Evolutionary conservation across 2,888 invertebrate species (phyloP), one percentile per base, ranked within the genome.

Genomic region (Adineta ricciae): DNA sequence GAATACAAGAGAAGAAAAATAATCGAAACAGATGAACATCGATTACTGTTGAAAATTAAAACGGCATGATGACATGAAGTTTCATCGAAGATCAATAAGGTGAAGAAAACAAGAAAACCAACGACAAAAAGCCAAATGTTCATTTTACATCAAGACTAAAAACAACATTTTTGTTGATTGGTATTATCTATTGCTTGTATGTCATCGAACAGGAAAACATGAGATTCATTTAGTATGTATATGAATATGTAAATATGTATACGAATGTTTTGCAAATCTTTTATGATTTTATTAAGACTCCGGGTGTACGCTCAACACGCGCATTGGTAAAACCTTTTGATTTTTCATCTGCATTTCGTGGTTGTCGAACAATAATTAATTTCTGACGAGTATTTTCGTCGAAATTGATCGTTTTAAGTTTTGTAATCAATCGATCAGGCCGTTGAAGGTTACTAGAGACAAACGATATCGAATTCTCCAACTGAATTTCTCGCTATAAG

Each of bases 331-430:
- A 85, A 27, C 83, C 83, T 56, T 85, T 85, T 52, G 83, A n/a
- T 84, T 85, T 85, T 36, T 52, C 85, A 50, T 85, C 85, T 24
- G 85, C 83, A 73, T 85, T 85, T 46, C 83, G 36, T 82, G 85
- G 85, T 2, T 82, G 78, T 38, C 85, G 73, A 49, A 50, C 54
- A 27, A 85, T n/a, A 56, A 85, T 46, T 38, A 85, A 82, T 50
- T 84, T 83, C 46, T 85, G 83, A n/a, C 85, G 52, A 24, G 50
- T 85, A 38, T 83, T 54, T 21, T 83, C 83, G 56, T 85, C 85
- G 52, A 85, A 72, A 82, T 85, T 85, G 9, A 83, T 54, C 19
- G 56, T 21, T 85, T 85, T 85, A 14, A 85, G 78, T 27, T 85
- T 85, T 41, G 73, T 85, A 16, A 82, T 36, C 32, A 85, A 78